A percentile compares a stretch with the other conserved stretches of the same genome.
Conservation (phyloP, 2,113 vertebrate species). For the Nyctibius bracteatus region DNA sequence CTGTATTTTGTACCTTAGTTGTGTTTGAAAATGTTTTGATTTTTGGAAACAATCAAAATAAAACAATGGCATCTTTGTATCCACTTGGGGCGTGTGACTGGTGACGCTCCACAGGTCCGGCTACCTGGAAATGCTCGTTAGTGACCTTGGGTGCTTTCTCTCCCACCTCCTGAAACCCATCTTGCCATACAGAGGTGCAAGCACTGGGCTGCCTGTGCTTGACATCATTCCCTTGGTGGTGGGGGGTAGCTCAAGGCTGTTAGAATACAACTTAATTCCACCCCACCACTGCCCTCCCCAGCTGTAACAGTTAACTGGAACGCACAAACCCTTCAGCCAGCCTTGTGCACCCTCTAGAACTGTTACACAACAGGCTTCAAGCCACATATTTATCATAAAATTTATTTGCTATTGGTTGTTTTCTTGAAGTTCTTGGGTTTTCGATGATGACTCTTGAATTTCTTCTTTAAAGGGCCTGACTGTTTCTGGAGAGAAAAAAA, state of each 20-base stretch:
- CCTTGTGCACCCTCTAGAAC: neutral
- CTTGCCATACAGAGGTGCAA: neutral
- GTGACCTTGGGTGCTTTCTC: neutral
- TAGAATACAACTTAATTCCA: neutral
- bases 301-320: neutral
- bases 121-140: neutral
- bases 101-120: neutral
- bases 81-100: neutral
- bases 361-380: neutral
- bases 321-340: neutral
- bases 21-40: constrained; percentile 76
- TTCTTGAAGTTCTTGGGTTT: constrained; percentile 50
- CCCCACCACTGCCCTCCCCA: rapidly evolving
- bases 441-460: constrained; percentile 29
- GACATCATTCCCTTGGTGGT: neutral
- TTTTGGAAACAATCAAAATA: constrained; percentile 77
- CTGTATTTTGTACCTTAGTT: constrained; percentile 82
- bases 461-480: constrained; percentile 51
- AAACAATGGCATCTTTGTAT: constrained; percentile 76
- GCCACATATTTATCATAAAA: neutral
- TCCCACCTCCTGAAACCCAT: neutral
- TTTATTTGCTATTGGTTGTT: neutral
- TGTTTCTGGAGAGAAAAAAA: constrained; percentile 47
- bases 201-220: neutral
- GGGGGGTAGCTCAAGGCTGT: neutral